phyloP scores from a whole-genome alignment of 2,888 invertebrate genomes.

The Fragum sueziense region DNA sequence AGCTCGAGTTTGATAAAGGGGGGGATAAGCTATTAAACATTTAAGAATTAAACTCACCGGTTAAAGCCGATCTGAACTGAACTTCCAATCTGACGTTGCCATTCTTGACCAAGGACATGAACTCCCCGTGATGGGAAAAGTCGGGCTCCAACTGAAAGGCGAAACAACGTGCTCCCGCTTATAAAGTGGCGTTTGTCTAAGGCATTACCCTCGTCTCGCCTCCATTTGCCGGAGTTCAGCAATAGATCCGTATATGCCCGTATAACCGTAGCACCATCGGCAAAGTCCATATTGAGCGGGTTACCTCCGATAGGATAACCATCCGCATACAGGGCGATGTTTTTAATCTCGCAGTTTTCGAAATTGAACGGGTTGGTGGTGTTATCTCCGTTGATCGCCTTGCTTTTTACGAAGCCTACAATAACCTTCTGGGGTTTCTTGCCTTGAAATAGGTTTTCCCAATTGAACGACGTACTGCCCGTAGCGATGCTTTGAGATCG shows the following conservation, averaged over 20 bases:
- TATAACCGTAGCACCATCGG: conserved; percentile 21
- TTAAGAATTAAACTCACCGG: conserved; percentile 8
- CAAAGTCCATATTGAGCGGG: conserved; percentile 41
- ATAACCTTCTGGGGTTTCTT: conserved; percentile 34
- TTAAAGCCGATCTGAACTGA: conserved; percentile 16
- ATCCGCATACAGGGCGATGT: conserved; percentile 43
- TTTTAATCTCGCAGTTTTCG: conserved; percentile 32
- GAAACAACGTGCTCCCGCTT: conserved; percentile 39
- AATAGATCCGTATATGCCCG: conserved; percentile 42
- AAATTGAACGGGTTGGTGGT: conserved; percentile 12
- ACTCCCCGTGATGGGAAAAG: conserved; percentile 33
- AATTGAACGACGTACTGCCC: conserved; percentile 32
- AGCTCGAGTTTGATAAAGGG: background rate
- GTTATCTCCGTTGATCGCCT: conserved; percentile 25
- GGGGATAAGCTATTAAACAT: background rate
- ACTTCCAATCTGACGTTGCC: conserved; percentile 34
- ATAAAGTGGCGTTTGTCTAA: conserved; percentile 31
- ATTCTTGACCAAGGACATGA: conserved; percentile 34
- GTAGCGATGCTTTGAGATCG: conserved; percentile 32
- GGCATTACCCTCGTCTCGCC: conserved; percentile 32
- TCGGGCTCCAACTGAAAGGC: conserved; percentile 39
- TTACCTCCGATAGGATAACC: conserved; percentile 43
- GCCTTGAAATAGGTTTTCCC: conserved; percentile 55
- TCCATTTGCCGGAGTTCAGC: conserved; percentile 35
- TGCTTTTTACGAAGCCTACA: conserved; percentile 43